Evolutionary conservation across 2,797 vertebrate genomes (phyloP), one percentile per base, ranked within the genome.

Genomic region (Pangasius djambal): DNA sequence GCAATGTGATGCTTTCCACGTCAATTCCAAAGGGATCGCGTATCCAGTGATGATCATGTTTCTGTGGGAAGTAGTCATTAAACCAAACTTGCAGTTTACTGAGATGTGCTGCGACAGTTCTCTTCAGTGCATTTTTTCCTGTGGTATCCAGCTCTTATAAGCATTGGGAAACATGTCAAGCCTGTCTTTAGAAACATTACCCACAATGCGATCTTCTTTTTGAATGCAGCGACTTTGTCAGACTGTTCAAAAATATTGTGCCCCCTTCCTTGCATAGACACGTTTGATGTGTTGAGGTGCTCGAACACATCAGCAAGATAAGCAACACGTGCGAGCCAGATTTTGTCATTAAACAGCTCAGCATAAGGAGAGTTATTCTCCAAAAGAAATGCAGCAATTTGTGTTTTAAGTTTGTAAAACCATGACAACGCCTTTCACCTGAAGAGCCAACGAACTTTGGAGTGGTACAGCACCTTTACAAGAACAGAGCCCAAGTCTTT

Each of bases 111-210:
- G 37, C 22, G 1, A 77, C 6, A 22, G 22, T 77, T 48, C 13
- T 89, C 61, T 87, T 84, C 84, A 88, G 16, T 12, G 6, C 69
- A n/a, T 15, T 84, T 88, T 79, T 90, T 40, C 16, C 81, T 28
- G 37, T n/a, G 3, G 15, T 90, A 79, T 89, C 86, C 89, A 88
- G 72, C n/a, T 87, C 67, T 69, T 44, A 20, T 34, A 86, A 59
- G 50, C 22, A 20, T 79, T 89, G 78, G 84, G 86, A 52, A 90
- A 83, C 83, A 88, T 92, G 81, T 91, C 85, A 0, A 55, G 52
- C 13, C 65, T n/a, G 65, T 55, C 52, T 55, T 55, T 57, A 13
- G 50, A 44, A 44, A 52, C 50, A 57, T 57, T 57, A 15, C 15
- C 55, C 55, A 57, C 55, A 57, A 12, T 57, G 13, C 13, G 15